phyloP scores from a whole-genome alignment of 1,140 invertebrate species.

The Magallana ariakensis region DNA sequence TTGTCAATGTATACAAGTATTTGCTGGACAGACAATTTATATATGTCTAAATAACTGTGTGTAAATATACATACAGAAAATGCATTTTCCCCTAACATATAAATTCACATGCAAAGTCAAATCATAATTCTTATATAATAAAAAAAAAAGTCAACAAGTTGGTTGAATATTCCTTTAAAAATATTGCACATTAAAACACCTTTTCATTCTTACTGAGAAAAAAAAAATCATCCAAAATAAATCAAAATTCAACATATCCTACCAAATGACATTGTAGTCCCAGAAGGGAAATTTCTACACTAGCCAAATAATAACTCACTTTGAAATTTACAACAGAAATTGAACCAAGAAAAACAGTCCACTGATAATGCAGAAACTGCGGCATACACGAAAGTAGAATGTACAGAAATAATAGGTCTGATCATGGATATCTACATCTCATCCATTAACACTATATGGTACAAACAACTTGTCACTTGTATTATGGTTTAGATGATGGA shows the following conservation, averaged over 20 bases:
- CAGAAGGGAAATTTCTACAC: not conserved
- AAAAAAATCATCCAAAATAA: not conserved
- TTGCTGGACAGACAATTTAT: not conserved
- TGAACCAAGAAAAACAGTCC: not conserved
- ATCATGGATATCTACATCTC: slow-evolving; percentile 14
- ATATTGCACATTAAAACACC: not conserved
- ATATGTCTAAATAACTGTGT: not conserved
- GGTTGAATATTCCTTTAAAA: not conserved
- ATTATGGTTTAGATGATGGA: not conserved
- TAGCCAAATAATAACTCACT: not conserved
- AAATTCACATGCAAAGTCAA: not conserved
- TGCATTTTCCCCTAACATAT: not conserved
- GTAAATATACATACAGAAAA: slow-evolving; percentile 10
- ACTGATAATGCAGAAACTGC: not conserved
- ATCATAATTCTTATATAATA: not conserved
- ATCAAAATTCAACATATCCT: not conserved
- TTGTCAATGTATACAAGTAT: not conserved
- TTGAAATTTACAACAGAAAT: not conserved
- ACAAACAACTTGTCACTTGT: slow-evolving; percentile 18
- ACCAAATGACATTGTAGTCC: not conserved
- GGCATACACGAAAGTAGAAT: slow-evolving; percentile 10
- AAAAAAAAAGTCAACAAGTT: not conserved
- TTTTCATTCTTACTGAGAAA: not conserved
- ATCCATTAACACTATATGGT: slow-evolving; percentile 3
- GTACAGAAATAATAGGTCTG: slow-evolving; percentile 12